phyloP scores from a whole-genome alignment of 2,797 vertebrate genomes.

The Halcyon leucocephala region DNA sequence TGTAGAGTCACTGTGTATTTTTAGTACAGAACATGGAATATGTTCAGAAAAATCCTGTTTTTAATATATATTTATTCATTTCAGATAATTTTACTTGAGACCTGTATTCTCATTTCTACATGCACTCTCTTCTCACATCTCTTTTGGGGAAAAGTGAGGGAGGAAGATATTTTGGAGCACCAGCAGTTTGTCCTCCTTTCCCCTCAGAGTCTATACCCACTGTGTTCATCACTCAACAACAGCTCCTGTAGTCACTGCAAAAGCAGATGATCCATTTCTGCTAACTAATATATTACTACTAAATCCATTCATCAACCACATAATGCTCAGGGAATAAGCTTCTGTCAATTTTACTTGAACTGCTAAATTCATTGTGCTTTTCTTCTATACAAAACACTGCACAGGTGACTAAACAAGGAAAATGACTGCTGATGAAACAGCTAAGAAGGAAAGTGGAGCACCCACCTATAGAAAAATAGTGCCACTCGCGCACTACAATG shows the following conservation, averaged over 20 bases:
- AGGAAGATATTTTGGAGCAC: not conserved
- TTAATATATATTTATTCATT: not conserved
- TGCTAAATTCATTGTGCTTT: constrained; percentile 6
- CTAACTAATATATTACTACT: not conserved
- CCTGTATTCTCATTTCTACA: not conserved
- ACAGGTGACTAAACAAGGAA: not conserved
- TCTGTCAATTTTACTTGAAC: not conserved
- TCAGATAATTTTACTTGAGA: not conserved
- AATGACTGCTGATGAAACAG: not conserved
- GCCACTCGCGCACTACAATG: not conserved
- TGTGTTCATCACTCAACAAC: not conserved
- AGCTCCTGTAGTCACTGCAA: not conserved
- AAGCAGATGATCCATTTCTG: constrained; percentile 4
- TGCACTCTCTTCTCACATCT: not conserved
- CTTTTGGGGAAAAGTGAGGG: not conserved
- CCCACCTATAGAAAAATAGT: not conserved
- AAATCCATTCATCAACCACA: constrained; percentile 6
- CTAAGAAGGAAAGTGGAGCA: not conserved
- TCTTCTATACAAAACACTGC: not conserved
- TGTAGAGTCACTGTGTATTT: not conserved
- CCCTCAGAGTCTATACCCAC: not conserved
- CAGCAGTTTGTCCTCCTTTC: not conserved
- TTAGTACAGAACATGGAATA: not conserved
- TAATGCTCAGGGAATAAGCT: not conserved
- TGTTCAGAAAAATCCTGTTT: not conserved